phyloP scores from a whole-genome alignment of 2,797 vertebrate species.

The Morus bassanus region DNA sequence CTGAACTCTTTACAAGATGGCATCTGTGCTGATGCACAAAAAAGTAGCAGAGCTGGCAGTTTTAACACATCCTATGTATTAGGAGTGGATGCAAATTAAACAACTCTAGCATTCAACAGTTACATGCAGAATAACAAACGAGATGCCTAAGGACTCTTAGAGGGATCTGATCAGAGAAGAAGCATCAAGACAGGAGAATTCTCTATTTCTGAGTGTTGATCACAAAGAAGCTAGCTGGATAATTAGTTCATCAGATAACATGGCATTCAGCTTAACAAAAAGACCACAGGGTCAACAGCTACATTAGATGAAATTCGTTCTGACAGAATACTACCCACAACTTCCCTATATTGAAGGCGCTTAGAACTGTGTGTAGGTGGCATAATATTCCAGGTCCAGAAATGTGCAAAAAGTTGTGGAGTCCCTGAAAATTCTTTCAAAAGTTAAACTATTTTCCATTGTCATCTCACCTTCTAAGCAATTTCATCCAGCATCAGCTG shows the following conservation, averaged over 20 bases:
- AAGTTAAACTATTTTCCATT: neutral
- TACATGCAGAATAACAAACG: neutral
- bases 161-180: neutral
- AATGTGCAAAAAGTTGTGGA: neutral
- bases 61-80: neutral
- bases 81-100: neutral
- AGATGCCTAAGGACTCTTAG: neutral
- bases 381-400: neutral
- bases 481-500: neutral
- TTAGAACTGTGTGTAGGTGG: neutral
- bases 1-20: neutral
- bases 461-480: neutral
- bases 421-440: neutral
- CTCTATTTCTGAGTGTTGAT: neutral
- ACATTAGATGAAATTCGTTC: neutral
- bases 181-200: neutral
- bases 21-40: neutral
- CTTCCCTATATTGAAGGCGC: neutral
- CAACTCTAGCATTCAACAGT: neutral
- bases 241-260: neutral
- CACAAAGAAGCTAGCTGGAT: neutral
- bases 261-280: neutral
- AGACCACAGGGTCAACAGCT: neutral
- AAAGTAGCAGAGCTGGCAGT: neutral
- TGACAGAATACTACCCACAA: neutral